These are phyloP conservation scores for Leptatherina wallacei DNA, from an alignment of 2,797 vertebrate genomes.

Conservation along the genomic window DNA sequence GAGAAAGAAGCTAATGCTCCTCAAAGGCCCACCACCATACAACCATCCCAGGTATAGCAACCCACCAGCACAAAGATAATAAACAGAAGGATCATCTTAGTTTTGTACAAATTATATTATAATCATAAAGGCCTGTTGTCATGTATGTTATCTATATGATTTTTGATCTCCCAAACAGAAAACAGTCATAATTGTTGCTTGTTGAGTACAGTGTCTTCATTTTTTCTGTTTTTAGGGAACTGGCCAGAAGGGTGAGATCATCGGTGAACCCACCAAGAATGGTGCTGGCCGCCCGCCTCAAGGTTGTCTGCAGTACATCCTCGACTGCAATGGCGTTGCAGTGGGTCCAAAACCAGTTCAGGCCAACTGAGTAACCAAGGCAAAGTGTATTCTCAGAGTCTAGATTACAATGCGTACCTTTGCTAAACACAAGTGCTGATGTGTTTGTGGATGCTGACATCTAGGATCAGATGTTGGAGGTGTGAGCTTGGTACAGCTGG, in stretches of 20 bases:
- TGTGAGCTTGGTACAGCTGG: constrained; percentile 73
- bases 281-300: constrained; percentile 90
- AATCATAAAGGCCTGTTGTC: neutral
- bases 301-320: constrained; percentile 99
- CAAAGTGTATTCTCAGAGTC: constrained; percentile 38
- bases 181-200: neutral
- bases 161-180: neutral
- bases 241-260: constrained; percentile 86
- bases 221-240: constrained; percentile 82
- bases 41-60: constrained; percentile 90
- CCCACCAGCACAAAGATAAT: neutral
- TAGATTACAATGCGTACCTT: constrained; percentile 66
- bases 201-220: constrained; percentile 4
- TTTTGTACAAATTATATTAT: neutral
- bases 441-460: constrained; percentile 81
- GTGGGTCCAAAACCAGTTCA: constrained; percentile 97
- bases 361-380: constrained; percentile 79
- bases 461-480: constrained; percentile 77
- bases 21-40: constrained; percentile 91
- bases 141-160: neutral
- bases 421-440: constrained; percentile 85
- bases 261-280: constrained; percentile 85
- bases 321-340: constrained; percentile 98
- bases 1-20: constrained; percentile 88
- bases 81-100: neutral